A percentile compares a stretch with the other conserved stretches of the same genome.
These are phyloP conservation scores for Syrrhaptes paradoxus DNA, from an alignment of 2,113 vertebrate species.

Conservation along the genomic window DNA sequence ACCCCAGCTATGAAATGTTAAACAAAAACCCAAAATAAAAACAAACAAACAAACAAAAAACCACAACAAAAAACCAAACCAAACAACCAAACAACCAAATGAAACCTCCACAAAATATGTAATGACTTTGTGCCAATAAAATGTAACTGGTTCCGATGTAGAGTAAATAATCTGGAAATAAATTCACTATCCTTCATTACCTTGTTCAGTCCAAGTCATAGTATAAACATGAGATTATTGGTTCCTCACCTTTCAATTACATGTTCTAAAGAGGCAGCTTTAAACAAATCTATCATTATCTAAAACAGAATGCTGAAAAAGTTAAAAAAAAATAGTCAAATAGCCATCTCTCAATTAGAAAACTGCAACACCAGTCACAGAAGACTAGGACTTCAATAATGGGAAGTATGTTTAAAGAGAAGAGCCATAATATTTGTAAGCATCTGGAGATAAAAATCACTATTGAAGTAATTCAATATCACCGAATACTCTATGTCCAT, in stretches of 20 bases:
- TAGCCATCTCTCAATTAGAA: background rate
- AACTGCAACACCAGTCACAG: background rate
- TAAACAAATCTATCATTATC: background rate
- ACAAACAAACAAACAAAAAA: background rate
- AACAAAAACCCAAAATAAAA: too few relatives aligned
- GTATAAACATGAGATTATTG: background rate
- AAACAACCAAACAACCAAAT: background rate
- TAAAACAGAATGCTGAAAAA: background rate
- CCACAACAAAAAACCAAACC: background rate
- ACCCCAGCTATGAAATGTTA: fast-evolving
- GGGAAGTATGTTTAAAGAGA: background rate
- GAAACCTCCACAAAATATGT: background rate
- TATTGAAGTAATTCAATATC: background rate
- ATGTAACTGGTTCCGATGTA: background rate
- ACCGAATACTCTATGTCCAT: background rate
- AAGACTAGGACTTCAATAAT: background rate
- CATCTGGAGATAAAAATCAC: background rate
- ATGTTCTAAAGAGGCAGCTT: background rate
- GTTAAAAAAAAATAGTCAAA: background rate
- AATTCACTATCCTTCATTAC: background rate
- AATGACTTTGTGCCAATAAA: background rate
- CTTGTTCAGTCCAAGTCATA: background rate
- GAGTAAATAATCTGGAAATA: background rate
- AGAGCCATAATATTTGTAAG: background rate
- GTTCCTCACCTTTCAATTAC: background rate